Evolutionary conservation across 2,797 vertebrate genomes (phyloP), one percentile per base, ranked within the genome.

Genomic region (Myotis vivesi): DNA sequence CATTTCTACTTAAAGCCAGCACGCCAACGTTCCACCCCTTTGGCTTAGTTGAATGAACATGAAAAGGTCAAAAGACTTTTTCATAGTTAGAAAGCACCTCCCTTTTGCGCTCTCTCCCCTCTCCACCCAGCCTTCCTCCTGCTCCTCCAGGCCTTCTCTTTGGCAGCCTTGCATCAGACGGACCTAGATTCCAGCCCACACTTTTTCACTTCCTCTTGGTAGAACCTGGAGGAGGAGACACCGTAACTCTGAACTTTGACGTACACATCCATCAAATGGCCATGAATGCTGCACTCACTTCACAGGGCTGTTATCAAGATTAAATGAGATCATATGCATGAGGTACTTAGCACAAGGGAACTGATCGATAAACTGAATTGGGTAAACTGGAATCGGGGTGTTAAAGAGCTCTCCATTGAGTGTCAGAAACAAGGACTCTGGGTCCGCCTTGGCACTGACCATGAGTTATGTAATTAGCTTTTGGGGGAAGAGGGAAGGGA

Each of bases 11-110:
- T 95, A 93, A 83, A 95, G 81, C 80, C 49, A 46, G 64, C 30
- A 36, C n/a, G 46, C n/a, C 15, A 8, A 92, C 92, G 92, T 83
- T 57, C 94, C 92, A 51, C 81, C 75, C 69, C 75, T 90, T 92
- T 73, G 41, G 84, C 77, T 96, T 89, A 72, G 87, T 53, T 68
- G 81, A 92, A 57, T 83, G 91, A 96, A 73, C 81, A 93, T 8
- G 49, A 59, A 97, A 96, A 97, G 97, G 95, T 96, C 97, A 94
- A 30, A 85, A 90, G 73, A 46, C 30, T 83, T 71, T 79, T 80
- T 59, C n/a, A 64, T 93, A 57, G 96, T 83, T 94, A 92, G 76
- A 87, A 84, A 75, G 53, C 28, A 6, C 76, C 76, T 86, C 44
- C n/a, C 16, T 69, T 46, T 62, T 57, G 49, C 28, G 69, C 51